Evolutionary conservation across 2,888 invertebrate species (phyloP).

Genomic region (Leptopilina syphax): DNA sequence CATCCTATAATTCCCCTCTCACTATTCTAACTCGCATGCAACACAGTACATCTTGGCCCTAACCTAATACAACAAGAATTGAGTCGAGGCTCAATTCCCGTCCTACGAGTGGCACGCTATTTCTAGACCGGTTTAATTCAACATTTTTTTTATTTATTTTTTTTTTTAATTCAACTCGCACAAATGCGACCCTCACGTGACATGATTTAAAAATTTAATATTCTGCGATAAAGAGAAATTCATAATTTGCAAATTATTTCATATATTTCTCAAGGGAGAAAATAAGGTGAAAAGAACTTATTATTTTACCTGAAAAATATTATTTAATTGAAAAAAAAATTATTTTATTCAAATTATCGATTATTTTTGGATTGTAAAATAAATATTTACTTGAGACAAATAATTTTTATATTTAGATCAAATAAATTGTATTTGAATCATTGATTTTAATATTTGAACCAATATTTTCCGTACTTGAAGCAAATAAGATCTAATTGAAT

Average conservation of each 20-base stretch:
- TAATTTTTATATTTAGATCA: no score
- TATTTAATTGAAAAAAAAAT: not conserved
- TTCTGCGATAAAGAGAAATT: not conserved
- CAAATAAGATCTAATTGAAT: no score
- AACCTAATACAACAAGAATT: conserved; percentile 72
- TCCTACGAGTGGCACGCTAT: conserved; percentile 45
- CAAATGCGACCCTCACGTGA: conserved; percentile 6
- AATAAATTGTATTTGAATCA: no score
- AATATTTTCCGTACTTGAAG: no score
- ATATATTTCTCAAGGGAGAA: not conserved
- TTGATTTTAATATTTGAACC: no score
- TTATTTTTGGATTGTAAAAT: no score
- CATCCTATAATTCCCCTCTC: conserved; percentile 12
- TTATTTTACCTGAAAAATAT: not conserved
- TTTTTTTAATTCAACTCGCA: not conserved
- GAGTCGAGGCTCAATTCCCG: conserved; percentile 57
- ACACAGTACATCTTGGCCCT: conserved; percentile 67
- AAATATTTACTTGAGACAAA: no score
- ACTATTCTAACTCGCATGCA: conserved; percentile 64
- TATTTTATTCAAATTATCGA: no score
- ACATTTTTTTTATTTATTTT: not conserved
- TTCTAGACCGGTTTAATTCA: conserved; percentile 67
- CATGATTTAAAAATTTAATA: not conserved
- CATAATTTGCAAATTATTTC: not conserved
- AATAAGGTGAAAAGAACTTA: not conserved